Evolutionary conservation across 2,888 invertebrate species (phyloP), one percentile per base, ranked within the genome.

Genomic region (Chalcosyrphus nemorum): DNA sequence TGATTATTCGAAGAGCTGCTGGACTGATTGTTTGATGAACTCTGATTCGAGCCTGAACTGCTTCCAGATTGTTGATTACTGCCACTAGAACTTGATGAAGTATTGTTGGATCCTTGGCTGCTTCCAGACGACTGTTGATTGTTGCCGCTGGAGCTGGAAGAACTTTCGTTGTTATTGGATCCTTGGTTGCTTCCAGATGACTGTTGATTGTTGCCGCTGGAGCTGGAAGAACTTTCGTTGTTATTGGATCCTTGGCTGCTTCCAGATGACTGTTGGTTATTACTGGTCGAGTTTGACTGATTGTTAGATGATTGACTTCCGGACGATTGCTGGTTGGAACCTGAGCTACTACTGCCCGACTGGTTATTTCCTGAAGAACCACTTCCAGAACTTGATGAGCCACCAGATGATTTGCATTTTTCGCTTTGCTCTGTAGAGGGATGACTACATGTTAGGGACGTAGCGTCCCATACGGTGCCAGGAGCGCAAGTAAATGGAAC

Each of bases 401-500:
- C 9, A 4, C 13, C 54, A 11, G 57, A 29, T 4, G 80, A 77
- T 38, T 81, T 88, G 70, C 91, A 90, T 61, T 90, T 88, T 52
- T 89, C 88, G 29, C 89, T 89, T 45, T 90, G 90, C 0, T 90
- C 89, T 63, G 89, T 88, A 1, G 90, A 89, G 19, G 91, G 91
- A 86, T 91, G 88, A 65, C 90, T 90, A 65, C 91, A 91, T 32
- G 88, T 89, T 32, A 88, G 88, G 0, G 88, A 77, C 17, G 89
- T 88, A 0, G 92, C 90, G 88, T 94, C 94, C 94, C 94, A 94
- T n/a, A 93, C 93, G 4, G 94, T 94, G 4, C 95, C 95, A 59
- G 94, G 93, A 0, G 93, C 94, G 88, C 95, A 95, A 57, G 91
- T 91, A 86, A 94, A 95, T 15, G 94, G 93, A 87, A 94, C 93